A percentile compares a stretch with the other conserved stretches of the same genome.
phyloP scores from a whole-genome alignment of 2,888 invertebrate genomes.

The Volucella bombylans region DNA sequence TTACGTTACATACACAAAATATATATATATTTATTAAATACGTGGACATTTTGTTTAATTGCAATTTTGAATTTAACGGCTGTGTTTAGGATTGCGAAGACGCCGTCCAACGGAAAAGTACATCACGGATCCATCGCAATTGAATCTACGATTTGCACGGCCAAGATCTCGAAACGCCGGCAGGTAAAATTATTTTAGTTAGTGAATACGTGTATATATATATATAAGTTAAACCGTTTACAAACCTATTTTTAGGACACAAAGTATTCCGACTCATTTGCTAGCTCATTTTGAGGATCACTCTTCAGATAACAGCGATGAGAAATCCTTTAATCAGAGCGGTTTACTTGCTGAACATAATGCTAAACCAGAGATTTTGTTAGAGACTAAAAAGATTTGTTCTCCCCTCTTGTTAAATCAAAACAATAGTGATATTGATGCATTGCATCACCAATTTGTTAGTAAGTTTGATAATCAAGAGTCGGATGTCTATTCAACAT shows the following conservation, averaged over 20 bases:
- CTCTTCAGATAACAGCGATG: constrained; percentile 78
- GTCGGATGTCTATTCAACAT: constrained; percentile 31
- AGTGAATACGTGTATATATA: not conserved
- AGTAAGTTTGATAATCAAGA: constrained; percentile 55
- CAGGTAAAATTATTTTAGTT: constrained; percentile 77
- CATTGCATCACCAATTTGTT: constrained; percentile 53
- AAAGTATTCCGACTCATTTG: constrained; percentile 84
- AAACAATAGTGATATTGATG: constrained; percentile 50
- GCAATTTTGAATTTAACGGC: constrained; percentile 38
- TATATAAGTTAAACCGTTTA: not conserved
- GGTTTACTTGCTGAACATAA: constrained; percentile 25
- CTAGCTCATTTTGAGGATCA: constrained; percentile 80
- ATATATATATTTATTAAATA: constrained; percentile 35
- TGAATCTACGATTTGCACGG: constrained; percentile 90
- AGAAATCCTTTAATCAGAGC: constrained; percentile 73
- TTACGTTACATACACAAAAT: constrained; percentile 21
- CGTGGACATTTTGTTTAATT: constrained; percentile 50
- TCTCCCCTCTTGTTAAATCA: constrained; percentile 38
- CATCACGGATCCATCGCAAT: constrained; percentile 91
- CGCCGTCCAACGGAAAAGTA: constrained; percentile 92
- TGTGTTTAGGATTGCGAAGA: constrained; percentile 76
- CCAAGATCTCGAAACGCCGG: constrained; percentile 84
- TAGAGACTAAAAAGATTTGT: constrained; percentile 45
- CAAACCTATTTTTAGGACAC: constrained; percentile 75
- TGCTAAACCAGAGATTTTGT: constrained; percentile 35